phyloP scores from a whole-genome alignment of 2,797 vertebrate genomes.

The Tiaroga cobitis region DNA sequence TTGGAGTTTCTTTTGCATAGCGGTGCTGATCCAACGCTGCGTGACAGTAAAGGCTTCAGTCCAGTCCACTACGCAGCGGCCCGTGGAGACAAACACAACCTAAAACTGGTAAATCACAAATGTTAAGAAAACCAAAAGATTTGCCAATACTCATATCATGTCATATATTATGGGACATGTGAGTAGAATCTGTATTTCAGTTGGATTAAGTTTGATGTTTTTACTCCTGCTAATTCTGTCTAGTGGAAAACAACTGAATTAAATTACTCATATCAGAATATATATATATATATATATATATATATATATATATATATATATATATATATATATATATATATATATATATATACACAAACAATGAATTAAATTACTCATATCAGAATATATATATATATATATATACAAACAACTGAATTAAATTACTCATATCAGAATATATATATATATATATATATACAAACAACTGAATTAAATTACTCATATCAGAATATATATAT shows the following conservation, averaged over 20 bases:
- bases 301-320: too few relatives aligned
- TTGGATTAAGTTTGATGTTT: neutral
- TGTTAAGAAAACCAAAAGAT: neutral
- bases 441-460: too few relatives aligned
- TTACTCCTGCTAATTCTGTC: neutral
- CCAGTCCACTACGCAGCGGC: constrained; percentile 98
- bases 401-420: too few relatives aligned
- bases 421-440: too few relatives aligned
- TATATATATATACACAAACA: too few relatives aligned
- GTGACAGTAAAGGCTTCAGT: constrained; percentile 94
- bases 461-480: neutral
- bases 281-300: too few relatives aligned
- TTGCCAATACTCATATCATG: neutral
- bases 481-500: neutral
- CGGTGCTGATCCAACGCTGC: constrained; percentile 92
- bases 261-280: neutral
- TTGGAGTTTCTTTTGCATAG: constrained; percentile 96
- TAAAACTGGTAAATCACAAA: constrained; percentile 86
- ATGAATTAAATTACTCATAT: neutral
- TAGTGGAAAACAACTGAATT: neutral
- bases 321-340: too few relatives aligned
- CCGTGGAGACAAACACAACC: constrained; percentile 94
- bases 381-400: too few relatives aligned
- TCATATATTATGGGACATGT: neutral
- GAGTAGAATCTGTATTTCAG: neutral